Evolutionary conservation across 2,113 vertebrate species (phyloP).

Genomic region (Python bivittatus): DNA sequence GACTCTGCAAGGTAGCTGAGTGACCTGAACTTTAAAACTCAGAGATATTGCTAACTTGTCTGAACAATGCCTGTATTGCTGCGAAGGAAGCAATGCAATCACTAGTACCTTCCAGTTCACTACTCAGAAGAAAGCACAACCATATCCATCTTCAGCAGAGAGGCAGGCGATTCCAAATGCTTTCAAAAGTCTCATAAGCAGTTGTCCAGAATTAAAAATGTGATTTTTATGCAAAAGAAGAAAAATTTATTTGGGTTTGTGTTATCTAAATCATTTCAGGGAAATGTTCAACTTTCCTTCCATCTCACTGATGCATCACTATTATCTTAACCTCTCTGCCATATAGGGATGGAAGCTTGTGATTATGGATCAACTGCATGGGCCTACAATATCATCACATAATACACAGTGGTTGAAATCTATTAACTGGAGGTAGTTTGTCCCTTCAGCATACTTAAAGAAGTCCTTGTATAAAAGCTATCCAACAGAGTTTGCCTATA

Average conservation of each 20-base stretch:
- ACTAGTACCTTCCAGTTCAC: background rate
- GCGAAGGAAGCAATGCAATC: background rate
- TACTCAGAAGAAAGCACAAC: background rate
- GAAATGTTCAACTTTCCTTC: background rate
- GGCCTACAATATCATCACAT: background rate
- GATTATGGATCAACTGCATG: background rate
- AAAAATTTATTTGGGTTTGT: background rate
- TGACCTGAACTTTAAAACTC: background rate
- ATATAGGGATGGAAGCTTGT: background rate
- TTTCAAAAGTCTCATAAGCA: background rate
- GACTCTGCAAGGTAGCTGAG: background rate
- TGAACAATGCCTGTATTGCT: background rate
- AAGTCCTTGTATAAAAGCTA: background rate
- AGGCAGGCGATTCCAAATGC: background rate
- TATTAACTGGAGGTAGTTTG: background rate
- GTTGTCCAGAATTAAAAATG: background rate
- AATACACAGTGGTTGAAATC: background rate
- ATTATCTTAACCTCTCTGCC: background rate
- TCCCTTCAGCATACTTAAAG: background rate
- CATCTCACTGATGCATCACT: background rate
- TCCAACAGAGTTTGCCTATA: background rate
- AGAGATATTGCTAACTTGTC: background rate
- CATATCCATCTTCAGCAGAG: background rate
- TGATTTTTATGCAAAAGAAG: background rate
- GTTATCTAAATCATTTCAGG: background rate